These are phyloP conservation scores for Gymnobelideus leadbeateri DNA, from an alignment of 2,113 vertebrate genomes.

Conservation along the genomic window DNA sequence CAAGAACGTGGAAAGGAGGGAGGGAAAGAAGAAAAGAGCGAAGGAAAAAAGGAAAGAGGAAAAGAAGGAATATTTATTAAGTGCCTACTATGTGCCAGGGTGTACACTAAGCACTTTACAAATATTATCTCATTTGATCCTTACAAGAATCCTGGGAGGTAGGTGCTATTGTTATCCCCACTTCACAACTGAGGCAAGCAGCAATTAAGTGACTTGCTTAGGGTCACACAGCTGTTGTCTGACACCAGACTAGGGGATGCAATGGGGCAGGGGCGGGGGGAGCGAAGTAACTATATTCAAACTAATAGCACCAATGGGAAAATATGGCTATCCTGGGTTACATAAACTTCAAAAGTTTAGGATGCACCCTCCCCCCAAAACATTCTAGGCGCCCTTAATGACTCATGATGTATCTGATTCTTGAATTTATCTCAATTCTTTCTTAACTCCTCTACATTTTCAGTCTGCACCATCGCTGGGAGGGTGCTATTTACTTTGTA, in stretches of 20 bases:
- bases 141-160: background rate
- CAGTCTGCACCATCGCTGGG: background rate
- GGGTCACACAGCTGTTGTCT: background rate
- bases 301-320: background rate
- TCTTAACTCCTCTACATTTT: background rate
- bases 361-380: background rate
- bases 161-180: background rate
- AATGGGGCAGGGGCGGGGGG: too few species aligned
- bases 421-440: conserved; percentile 1
- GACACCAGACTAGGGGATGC: rapidly evolving
- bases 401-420: background rate
- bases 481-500: background rate
- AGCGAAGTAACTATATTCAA: background rate
- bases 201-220: background rate
- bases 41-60: background rate
- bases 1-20: background rate
- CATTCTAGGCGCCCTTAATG: background rate
- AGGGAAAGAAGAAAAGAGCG: background rate
- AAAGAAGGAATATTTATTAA: background rate
- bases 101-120: background rate
- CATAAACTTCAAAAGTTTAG: background rate
- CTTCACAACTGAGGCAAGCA: background rate
- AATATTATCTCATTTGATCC: background rate
- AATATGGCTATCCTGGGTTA: background rate
- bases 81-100: background rate